Base-by-base conservation (phyloP, 2,113 vertebrate species). In the Ciconia maguari region DNA sequence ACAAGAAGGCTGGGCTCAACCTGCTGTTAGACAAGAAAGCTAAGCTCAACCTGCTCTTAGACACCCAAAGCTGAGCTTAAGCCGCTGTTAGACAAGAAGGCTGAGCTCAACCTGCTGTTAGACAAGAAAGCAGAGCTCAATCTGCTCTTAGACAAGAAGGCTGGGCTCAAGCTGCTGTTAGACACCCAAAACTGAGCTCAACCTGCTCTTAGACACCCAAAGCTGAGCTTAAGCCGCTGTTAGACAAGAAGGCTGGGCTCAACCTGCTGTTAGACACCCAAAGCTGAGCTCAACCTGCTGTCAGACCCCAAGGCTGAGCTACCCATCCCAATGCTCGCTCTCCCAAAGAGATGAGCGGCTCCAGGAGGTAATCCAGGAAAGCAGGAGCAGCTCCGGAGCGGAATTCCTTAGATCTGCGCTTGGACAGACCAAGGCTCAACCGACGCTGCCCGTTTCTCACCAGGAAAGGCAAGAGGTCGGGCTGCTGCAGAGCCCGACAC, bases 91-190 rank as follows among this genome's bases (percentile, higher is more conserved):
- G 32, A 26, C 16, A 44, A 44, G 16, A 44, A 44, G 44, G 24
- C 25, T 54, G 42, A 38, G 41, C 32, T 42, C 27, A 34, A 19
- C 1, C 9, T 9, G 15, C 26, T 18, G 7, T 29, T 12, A 13
- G 70, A 29, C 38, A 42, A 12, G 26, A 42, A 71, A 34, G 57
- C 10, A 46, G 26, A 24, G 61, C 38, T 65, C 42, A 36, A 44
- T 15, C 42, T 44, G 42, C 42, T 44, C 42, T 44, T 15, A 44
- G 13, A 44, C 42, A 44, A 44, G 16, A 44, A 44, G 44, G 1
- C 24, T 10, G 34, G 48, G 38, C 19, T n/a, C 1, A 30, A 18
- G 0, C 8, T 2, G 3, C 26, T 32, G 6, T 5, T 0, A 4
- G 7, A 11, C 38, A 8, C 24, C 55, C 65, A n/a, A 49, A 4